phyloP scores from a whole-genome alignment of 2,113 vertebrate species.

The Coryphaenoides rupestris region DNA sequence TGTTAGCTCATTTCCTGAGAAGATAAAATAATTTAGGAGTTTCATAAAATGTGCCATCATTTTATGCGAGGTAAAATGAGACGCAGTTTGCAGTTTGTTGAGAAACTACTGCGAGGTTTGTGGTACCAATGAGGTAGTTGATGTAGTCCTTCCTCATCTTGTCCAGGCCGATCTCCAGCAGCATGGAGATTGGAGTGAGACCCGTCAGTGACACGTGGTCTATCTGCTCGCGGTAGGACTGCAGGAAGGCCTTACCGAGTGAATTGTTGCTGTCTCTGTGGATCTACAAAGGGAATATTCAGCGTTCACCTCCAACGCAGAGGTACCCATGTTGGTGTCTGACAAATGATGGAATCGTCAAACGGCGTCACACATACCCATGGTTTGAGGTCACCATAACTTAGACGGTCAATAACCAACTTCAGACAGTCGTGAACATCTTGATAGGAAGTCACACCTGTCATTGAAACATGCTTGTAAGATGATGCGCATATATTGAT shows the following conservation, averaged over 20 bases:
- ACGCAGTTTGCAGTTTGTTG: not conserved
- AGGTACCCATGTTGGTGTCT: too few species aligned
- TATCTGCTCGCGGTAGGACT: slow-evolving; percentile 84
- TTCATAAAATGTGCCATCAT: too few species aligned
- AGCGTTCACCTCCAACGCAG: not conserved
- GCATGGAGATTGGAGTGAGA: slow-evolving; percentile 81
- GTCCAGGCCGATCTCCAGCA: slow-evolving; percentile 92
- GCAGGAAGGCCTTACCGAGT: slow-evolving; percentile 85
- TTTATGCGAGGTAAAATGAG: not conserved
- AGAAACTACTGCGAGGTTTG: not conserved
- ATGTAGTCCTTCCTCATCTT: slow-evolving; percentile 97
- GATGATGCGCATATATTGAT: not conserved
- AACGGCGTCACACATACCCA: slow-evolving; percentile 76
- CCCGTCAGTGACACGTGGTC: slow-evolving; percentile 77
- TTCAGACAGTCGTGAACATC: slow-evolving; percentile 84
- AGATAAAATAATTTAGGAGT: not conserved
- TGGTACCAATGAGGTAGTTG: slow-evolving; percentile 88
- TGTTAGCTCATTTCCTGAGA: slow-evolving; percentile 86
- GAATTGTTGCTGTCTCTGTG: slow-evolving; percentile 88
- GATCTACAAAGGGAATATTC: slow-evolving; percentile 67
- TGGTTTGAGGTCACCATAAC: slow-evolving; percentile 81
- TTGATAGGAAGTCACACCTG: slow-evolving; percentile 87
- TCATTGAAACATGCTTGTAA: not conserved
- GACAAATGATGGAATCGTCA: too few species aligned
- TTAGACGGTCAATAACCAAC: slow-evolving; percentile 80